Percentiles rank a stretch among this genome's conserved stretches.
Evolutionary conservation across 2,797 vertebrate species (phyloP).

Genomic region (Anniella stebbinsi): DNA sequence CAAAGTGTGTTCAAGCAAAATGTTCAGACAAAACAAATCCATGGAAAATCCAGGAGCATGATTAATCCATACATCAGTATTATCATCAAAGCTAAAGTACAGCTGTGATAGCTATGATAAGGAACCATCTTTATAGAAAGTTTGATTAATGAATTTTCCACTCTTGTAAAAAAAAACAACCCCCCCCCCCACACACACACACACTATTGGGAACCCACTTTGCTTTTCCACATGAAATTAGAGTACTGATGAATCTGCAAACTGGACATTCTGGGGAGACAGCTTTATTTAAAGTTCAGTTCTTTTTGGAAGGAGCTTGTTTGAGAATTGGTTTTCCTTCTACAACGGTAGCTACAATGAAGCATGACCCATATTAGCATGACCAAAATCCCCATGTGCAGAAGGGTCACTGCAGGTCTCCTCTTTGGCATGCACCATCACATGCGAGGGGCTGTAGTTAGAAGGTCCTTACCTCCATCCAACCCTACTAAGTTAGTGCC

Average conservation of each 20-base stretch:
- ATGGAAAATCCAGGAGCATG: neutral
- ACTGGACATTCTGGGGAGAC: neutral
- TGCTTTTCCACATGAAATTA: too few species aligned
- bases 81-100: too few species aligned
- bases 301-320: neutral
- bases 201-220: neutral
- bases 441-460: neutral
- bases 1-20: neutral
- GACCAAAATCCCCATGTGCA: neutral
- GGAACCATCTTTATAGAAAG: neutral
- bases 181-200: too few species aligned
- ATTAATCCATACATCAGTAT: neutral
- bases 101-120: neutral
- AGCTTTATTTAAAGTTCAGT: neutral
- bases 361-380: neutral
- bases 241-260: too few species aligned
- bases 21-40: neutral
- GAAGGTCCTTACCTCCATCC: neutral
- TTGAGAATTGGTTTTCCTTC: neutral
- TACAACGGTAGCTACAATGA: accelerated
- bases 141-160: neutral
- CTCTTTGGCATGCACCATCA: neutral
- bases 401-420: neutral
- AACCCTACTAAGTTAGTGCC: neutral
- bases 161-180: neutral